These are phyloP conservation scores for Pseudolaguvia tuberculata DNA, from an alignment of 2,113 vertebrate species.

Conservation along the genomic window DNA sequence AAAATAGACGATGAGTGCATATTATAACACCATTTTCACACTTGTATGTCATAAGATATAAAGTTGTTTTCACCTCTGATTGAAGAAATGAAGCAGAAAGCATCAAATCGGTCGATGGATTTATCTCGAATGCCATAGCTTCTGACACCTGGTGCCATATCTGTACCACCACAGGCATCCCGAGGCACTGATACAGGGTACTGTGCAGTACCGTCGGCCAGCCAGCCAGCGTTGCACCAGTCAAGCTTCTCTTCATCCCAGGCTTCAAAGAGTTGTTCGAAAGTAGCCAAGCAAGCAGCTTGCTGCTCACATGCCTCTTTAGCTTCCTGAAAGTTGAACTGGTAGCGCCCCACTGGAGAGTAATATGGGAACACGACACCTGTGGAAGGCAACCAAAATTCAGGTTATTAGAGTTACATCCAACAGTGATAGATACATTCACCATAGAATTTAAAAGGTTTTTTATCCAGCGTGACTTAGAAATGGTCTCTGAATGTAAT, in stretches of 20 bases:
- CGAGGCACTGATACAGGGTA: conserved; percentile 79
- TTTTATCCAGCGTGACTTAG: no score
- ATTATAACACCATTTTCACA: background rate
- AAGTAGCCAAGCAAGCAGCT: conserved; percentile 77
- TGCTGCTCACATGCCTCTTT: conserved; percentile 76
- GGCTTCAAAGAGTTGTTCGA: conserved; percentile 80
- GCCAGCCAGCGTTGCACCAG: conserved; percentile 84
- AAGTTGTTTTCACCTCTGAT: conserved; percentile 68
- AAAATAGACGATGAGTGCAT: background rate
- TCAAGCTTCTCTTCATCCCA: conserved; percentile 79
- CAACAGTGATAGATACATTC: no score
- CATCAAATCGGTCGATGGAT: conserved; percentile 74
- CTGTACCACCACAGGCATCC: conserved; percentile 62
- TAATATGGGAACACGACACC: conserved; percentile 91
- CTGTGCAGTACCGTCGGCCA: conserved; percentile 83
- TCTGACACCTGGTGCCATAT: conserved; percentile 76
- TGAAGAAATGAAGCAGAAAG: conserved; percentile 82
- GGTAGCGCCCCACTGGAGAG: conserved; percentile 78
- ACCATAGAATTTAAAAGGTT: no score
- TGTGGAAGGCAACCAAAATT: conserved; percentile 47
- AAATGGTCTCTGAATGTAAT: no score
- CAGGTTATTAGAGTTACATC: background rate
- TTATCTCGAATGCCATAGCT: conserved; percentile 80
- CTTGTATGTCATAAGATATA: background rate
- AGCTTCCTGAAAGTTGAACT: conserved; percentile 78